Base-by-base conservation (phyloP, 2,888 invertebrate genomes). In the Ischnura elegans region DNA sequence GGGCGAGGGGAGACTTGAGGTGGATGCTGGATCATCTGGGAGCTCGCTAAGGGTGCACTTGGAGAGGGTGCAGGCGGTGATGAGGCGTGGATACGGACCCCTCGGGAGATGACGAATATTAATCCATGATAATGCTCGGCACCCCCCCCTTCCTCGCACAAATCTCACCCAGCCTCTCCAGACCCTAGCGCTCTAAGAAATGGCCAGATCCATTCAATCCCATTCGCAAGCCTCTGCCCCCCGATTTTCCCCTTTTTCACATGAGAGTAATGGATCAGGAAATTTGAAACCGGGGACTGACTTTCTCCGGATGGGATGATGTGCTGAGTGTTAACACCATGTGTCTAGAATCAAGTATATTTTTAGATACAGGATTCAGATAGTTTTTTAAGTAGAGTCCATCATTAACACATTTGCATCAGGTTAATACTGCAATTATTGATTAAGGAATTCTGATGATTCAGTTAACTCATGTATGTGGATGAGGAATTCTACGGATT, bases 51-150 rank as follows among this genome's bases (percentile, higher is more conserved):
- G 46, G 86, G 25, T 25, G 46, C 46, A 46, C 45, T 45, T 86
- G n/a, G 76, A 36, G n/a, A 86, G 46, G 86, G 45, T 45, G 36
- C 16, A 5, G 42, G 19, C 21, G 86, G 29, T 13, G 86, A 86
- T 46, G 86, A 46, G 45, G 46, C 43, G 86, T 13, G 43, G 46
- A 13, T 25, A 46, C 13, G 86, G 45, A 25, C 45, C 43, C 86
- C 19, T 19, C 86, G 10, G 46, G n/a, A 16, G 86, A 86, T 25
- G 61, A 21, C 25, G 1, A 46, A 86, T 86, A 86, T 86, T 86
- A 86, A 86, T 86, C 86, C 45, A 16, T 46, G 86, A 86, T 86
- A 86, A 46, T 86, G 86, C 86, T 46, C 46, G n/a, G n/a, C n/a
- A n/a, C 86, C 45, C 13, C 86, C 16, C 25, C 45, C 25, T 36